phyloP scores from a whole-genome alignment of 2,797 vertebrate genomes.

The Myotis vivesi region DNA sequence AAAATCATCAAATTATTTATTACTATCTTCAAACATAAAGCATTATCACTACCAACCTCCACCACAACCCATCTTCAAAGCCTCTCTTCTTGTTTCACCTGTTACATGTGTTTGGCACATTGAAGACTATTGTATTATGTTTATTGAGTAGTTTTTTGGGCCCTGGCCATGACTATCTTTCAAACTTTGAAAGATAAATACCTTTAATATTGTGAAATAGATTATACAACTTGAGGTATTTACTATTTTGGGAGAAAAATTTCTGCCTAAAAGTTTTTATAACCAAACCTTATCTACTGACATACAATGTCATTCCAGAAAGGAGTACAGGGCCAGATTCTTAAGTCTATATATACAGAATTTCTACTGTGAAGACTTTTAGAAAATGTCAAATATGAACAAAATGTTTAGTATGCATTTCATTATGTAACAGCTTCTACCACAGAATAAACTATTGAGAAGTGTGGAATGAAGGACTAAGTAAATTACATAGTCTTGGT shows the following conservation, averaged over 20 bases:
- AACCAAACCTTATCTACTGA: constrained; percentile 57
- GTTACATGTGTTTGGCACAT: background rate
- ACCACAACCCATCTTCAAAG: background rate
- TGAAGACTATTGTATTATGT: background rate
- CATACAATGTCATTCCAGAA: constrained; percentile 55
- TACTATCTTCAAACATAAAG: background rate
- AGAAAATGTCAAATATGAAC: background rate
- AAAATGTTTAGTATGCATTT: constrained; percentile 47
- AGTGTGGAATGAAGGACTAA: background rate
- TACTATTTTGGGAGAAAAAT: constrained; percentile 37
- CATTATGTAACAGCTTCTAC: constrained; percentile 23
- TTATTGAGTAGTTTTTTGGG: background rate
- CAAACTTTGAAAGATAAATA: background rate
- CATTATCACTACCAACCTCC: background rate
- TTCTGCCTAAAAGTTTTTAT: constrained; percentile 49
- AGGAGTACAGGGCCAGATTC: constrained; percentile 58
- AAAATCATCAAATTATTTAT: background rate
- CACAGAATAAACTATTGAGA: constrained; percentile 69
- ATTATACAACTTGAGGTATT: background rate
- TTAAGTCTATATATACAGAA: background rate
- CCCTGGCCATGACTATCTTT: background rate
- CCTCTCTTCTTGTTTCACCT: background rate
- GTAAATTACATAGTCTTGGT: constrained; percentile 55
- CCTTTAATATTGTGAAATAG: background rate
- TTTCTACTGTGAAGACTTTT: constrained; percentile 48